Conservation (phyloP, 2,797 vertebrate species). For the Gouania willdenowi region DNA sequence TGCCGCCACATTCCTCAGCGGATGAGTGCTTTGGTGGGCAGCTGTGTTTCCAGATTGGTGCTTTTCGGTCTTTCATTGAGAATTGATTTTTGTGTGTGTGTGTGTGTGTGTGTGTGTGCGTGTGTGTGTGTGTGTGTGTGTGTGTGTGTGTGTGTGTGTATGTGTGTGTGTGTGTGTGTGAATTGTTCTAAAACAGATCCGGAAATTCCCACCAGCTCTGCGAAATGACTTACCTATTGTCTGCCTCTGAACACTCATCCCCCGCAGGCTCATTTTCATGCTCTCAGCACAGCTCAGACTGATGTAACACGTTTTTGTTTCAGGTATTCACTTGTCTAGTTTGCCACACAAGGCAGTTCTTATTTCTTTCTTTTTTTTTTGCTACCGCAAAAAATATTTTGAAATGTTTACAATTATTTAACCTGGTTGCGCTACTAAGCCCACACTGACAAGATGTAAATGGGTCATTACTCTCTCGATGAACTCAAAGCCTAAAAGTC, state of each 20-base stretch:
- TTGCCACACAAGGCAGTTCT: too few relatives aligned
- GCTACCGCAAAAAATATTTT: constrained; percentile 14
- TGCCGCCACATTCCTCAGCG: constrained; percentile 49
- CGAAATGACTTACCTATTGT: constrained; percentile 30
- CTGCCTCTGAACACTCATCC: constrained; percentile 34
- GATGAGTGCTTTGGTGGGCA: constrained; percentile 8
- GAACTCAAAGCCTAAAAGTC: constrained; percentile 41
- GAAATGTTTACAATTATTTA: constrained; percentile 2
- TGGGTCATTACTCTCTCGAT: constrained; percentile 3
- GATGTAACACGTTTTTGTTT: constrained; percentile 46
- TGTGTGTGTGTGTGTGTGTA: too few relatives aligned
- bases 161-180: too few relatives aligned
- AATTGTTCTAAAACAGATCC: constrained; percentile 4
- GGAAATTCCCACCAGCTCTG: constrained; percentile 9
- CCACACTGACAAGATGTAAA: constrained; percentile 3
- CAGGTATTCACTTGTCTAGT: constrained; percentile 18
- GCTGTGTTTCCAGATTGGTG: constrained; percentile 1
- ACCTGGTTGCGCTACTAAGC: background rate
- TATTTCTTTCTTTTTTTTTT: too few relatives aligned
- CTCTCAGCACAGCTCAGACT: constrained; percentile 27
- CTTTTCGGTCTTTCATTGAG: constrained; percentile 2
- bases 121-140: too few relatives aligned
- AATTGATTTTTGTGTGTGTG: too few relatives aligned
- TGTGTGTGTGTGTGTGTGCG: too few relatives aligned
- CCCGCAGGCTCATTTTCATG: constrained; percentile 23